Evolutionary conservation across 64 coral and sea anemone species (phyloP).

Genomic region (Stylophora pistillata): DNA sequence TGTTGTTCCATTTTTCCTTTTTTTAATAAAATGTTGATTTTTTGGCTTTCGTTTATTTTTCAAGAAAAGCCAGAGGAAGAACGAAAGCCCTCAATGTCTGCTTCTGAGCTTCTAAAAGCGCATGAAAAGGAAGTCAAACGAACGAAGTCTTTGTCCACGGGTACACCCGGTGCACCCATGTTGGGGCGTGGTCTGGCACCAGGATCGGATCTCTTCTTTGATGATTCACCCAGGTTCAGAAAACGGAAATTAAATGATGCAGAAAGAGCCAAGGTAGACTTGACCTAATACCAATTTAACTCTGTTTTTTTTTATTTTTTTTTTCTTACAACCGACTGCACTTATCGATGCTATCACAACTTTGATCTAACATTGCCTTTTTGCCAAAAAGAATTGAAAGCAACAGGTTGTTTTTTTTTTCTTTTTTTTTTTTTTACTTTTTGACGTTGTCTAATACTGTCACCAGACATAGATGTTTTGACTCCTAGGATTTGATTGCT

Average conservation of each 20-base stretch:
- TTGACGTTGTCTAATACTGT: too few species aligned
- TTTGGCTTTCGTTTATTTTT: not conserved
- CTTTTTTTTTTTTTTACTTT: too few species aligned
- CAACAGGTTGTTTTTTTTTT: too few species aligned
- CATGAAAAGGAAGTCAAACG: constrained; percentile 31
- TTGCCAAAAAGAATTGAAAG: too few species aligned
- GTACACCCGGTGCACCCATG: not conserved
- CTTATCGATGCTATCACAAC: too few species aligned
- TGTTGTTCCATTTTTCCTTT: too few species aligned
- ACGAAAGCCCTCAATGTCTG: constrained; percentile 8
- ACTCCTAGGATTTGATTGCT: too few species aligned
- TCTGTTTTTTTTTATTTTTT: too few species aligned
- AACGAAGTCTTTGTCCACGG: not conserved
- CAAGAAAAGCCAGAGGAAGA: constrained; percentile 25
- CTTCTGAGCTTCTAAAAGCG: constrained; percentile 45
- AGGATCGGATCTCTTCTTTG: constrained; percentile 40
- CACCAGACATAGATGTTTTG: too few species aligned
- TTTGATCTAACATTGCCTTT: too few species aligned
- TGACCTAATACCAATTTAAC: not conserved
- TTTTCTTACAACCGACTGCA: too few species aligned
- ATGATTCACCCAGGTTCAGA: constrained; percentile 10
- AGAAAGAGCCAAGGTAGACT: constrained; percentile 21
- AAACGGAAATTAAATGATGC: constrained; percentile 25
- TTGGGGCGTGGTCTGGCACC: constrained; percentile 40
- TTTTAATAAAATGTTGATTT: too few species aligned